Conservation (phyloP, 2,797 vertebrate genomes). For the Scarus forsteni region DNA sequence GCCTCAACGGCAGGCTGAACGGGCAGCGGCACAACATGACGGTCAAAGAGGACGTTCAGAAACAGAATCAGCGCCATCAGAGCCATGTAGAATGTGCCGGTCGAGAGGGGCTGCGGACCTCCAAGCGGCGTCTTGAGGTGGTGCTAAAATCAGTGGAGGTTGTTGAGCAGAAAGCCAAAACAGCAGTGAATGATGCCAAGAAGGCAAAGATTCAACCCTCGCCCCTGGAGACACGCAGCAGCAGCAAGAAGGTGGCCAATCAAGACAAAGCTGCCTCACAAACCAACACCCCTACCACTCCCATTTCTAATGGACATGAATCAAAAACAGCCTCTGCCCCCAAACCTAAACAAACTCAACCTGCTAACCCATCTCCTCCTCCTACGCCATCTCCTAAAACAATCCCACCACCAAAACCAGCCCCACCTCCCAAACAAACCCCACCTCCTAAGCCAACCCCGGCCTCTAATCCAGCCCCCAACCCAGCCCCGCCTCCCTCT, state of each 20-base stretch:
- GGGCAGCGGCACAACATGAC: slow-evolving; percentile 91
- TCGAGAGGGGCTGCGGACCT: slow-evolving; percentile 95
- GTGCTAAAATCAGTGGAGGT: slow-evolving; percentile 70
- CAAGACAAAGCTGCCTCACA: slow-evolving; percentile 81
- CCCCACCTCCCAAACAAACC: slow-evolving; percentile 76
- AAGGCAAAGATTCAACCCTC: slow-evolving; percentile 88
- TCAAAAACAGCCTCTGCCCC: slow-evolving; percentile 86
- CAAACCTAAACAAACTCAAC: slow-evolving; percentile 51
- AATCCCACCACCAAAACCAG: slow-evolving; percentile 51
- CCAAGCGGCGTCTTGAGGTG: slow-evolving; percentile 94
- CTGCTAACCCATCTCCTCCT: slow-evolving; percentile 52
- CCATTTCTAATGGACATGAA: slow-evolving; percentile 88
- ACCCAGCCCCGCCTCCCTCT: slow-evolving; percentile 63
- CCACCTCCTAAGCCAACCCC: slow-evolving; percentile 49
- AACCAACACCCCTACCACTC: slow-evolving; percentile 51
- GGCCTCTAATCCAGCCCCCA: slow-evolving; percentile 58
- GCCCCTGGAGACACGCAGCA: slow-evolving; percentile 89
- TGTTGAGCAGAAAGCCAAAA: slow-evolving; percentile 86
- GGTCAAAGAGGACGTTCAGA: slow-evolving; percentile 88
- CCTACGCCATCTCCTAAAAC: slow-evolving; percentile 62
- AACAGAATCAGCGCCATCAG: slow-evolving; percentile 84
- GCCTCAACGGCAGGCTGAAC: slow-evolving; percentile 93
- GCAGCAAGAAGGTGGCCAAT: slow-evolving; percentile 87
- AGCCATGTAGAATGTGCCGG: slow-evolving; percentile 86
- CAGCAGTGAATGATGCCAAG: slow-evolving; percentile 88